These are phyloP conservation scores for Ammodytes dubius DNA, from an alignment of 2,113 vertebrate species.

Conservation along the genomic window DNA sequence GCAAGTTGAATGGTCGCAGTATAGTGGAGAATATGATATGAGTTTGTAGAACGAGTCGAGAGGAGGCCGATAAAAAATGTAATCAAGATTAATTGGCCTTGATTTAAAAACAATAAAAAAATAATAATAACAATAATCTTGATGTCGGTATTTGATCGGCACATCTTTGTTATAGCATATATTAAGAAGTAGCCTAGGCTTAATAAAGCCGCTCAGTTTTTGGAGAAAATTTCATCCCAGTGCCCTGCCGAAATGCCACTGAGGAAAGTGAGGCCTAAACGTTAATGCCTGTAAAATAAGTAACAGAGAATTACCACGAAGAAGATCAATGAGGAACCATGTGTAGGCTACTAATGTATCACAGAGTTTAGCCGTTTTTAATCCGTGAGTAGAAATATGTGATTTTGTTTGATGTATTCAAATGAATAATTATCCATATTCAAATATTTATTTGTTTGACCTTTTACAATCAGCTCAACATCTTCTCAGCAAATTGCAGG, in stretches of 20 bases:
- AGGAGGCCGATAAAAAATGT: slow-evolving; percentile 25
- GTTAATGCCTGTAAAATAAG: not conserved
- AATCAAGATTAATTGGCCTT: slow-evolving; percentile 19
- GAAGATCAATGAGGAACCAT: not conserved
- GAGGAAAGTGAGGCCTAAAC: not conserved
- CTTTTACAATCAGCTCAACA: not conserved
- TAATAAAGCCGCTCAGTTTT: not conserved
- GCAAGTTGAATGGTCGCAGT: slow-evolving; percentile 33
- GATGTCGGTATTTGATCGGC: not conserved
- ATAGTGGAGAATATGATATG: slow-evolving; percentile 33
- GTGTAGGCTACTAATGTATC: not conserved
- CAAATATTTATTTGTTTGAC: not conserved
- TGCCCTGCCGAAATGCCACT: not conserved
- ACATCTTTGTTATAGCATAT: not conserved
- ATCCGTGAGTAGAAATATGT: too few species aligned
- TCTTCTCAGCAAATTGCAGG: not conserved
- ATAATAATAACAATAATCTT: not conserved
- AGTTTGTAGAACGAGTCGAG: slow-evolving; percentile 18
- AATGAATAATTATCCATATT: not conserved
- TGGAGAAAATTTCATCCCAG: not conserved
- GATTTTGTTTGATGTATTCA: too few species aligned
- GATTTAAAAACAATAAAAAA: not conserved
- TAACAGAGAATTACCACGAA: not conserved
- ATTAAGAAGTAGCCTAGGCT: not conserved
- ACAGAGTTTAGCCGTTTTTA: not conserved